Base-by-base conservation (phyloP, 2,888 invertebrate genomes). In the Drosophila borealis region DNA sequence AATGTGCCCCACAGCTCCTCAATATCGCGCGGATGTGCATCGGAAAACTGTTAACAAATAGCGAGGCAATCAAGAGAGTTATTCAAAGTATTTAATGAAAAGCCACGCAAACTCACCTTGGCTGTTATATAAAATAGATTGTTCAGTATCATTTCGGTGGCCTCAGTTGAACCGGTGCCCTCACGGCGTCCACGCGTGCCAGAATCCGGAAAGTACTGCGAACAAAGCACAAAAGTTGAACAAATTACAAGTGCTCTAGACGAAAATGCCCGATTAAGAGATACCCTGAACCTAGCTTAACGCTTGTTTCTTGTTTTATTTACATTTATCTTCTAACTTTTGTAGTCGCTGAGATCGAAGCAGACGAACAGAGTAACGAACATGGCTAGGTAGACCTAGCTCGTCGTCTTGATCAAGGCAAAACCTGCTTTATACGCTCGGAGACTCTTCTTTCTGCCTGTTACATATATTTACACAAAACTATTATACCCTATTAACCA, bases 71-170 rank as follows among this genome's bases (percentile, higher is more conserved):
- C 2, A 11, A 41, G 3, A 44, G 14, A 55, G 41, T n/a, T 25
- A 53, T 37, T 37, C 44, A 61, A 39, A 14, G n/a, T n/a, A 44
- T 14, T 49, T 14, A 33, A 61, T 19, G 62, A 25, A 33, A 51
- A 50, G 37, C 45, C 37, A 29, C 34, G 64, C 11, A 10, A 48
- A 10, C 87, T 90, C 93, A 97, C 97, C 95, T 98, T 98, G 4
- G 98, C 97, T 6, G 99, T 99, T 86, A 99, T 97, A 93, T 99
- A 99, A 93, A 99, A 98, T 19, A 99, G 95, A 93, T 99, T 99
- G 93, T 99, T 99, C 72, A 99, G 94, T 51, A 99, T 98, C 98
- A 99, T 98, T 93, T 99, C 99, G 0, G 99, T 99, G n/a, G 99
- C 99, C 93, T 99, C 99, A 0, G 97, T 97, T 0, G 98, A 98